Percentiles rank a stretch among this genome's conserved stretches.
These are phyloP conservation scores for Steatornis caripensis DNA, from an alignment of 2,113 vertebrate species.

Conservation along the genomic window DNA sequence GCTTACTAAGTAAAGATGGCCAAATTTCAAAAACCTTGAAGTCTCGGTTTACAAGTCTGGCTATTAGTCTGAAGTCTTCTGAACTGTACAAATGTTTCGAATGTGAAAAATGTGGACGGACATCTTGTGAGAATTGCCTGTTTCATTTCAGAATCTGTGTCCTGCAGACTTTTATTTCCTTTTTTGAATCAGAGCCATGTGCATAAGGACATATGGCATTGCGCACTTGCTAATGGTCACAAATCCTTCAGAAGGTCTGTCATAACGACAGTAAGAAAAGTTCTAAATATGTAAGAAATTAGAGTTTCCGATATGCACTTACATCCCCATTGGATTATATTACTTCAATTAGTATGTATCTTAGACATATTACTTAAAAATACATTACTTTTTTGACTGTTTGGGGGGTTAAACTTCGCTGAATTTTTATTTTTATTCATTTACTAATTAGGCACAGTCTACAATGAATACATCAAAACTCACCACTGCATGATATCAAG, in stretches of 20 bases:
- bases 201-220: conserved; percentile 21
- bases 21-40: conserved; percentile 5
- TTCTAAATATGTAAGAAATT: not conserved
- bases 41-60: not conserved
- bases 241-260: not conserved
- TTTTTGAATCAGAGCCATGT: not conserved
- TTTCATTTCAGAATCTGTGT: conserved; percentile 20
- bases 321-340: not conserved
- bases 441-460: not conserved
- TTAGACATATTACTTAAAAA: not conserved
- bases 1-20: not conserved
- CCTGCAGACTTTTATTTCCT: conserved; percentile 18
- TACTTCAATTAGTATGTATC: not conserved
- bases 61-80: not conserved
- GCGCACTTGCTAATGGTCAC: not conserved
- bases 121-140: conserved; percentile 12
- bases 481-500: not conserved
- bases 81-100: not conserved
- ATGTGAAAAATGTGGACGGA: not conserved
- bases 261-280: not conserved
- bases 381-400: not conserved
- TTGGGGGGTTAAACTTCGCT: not conserved
- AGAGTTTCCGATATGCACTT: not conserved
- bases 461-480: not conserved
- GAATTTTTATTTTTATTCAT: not conserved